Conservation (phyloP, 2,888 invertebrate genomes). For the Hirtodrosophila duncani region DNA sequence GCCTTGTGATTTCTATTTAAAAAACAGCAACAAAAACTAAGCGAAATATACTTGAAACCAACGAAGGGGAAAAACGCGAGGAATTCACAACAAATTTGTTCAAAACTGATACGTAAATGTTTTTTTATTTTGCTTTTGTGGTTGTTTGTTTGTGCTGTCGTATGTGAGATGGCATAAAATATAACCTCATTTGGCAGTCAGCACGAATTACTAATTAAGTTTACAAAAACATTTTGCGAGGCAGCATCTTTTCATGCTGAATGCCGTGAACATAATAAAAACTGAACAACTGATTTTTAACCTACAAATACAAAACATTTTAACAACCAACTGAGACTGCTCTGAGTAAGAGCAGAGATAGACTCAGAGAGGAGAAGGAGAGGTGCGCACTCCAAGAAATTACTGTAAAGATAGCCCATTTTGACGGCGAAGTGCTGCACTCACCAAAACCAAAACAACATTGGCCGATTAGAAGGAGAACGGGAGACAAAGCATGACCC, state of each 20-base stretch:
- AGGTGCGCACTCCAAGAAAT: slow-evolving; percentile 53
- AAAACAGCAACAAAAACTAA: slow-evolving; percentile 32
- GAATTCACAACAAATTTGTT: slow-evolving; percentile 54
- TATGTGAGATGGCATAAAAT: slow-evolving; percentile 17
- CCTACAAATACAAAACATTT: slow-evolving; percentile 36
- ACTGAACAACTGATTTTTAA: slow-evolving; percentile 63
- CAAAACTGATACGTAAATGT: slow-evolving; percentile 38
- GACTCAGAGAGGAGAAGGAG: slow-evolving; percentile 45
- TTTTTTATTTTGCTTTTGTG: slow-evolving; percentile 14
- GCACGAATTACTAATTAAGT: slow-evolving; percentile 34
- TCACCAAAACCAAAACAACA: background rate
- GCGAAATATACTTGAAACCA: slow-evolving; percentile 37
- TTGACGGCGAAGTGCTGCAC: slow-evolving; percentile 23
- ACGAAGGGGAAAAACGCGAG: slow-evolving; percentile 47
- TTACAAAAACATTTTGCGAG: slow-evolving; percentile 5
- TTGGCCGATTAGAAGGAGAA: too few relatives aligned
- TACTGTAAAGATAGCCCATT: slow-evolving; percentile 31
- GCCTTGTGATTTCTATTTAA: slow-evolving; percentile 66
- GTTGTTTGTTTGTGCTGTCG: slow-evolving; percentile 9
- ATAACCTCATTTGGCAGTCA: slow-evolving; percentile 25
- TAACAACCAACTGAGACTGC: slow-evolving; percentile 41
- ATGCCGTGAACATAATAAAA: slow-evolving; percentile 65
- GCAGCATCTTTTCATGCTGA: slow-evolving; percentile 45
- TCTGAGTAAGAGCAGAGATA: slow-evolving; percentile 52
- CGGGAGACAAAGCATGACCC: slow-evolving; percentile 32